phyloP scores from a whole-genome alignment of 1,140 invertebrate species.

The Hirudo medicinalis region DNA sequence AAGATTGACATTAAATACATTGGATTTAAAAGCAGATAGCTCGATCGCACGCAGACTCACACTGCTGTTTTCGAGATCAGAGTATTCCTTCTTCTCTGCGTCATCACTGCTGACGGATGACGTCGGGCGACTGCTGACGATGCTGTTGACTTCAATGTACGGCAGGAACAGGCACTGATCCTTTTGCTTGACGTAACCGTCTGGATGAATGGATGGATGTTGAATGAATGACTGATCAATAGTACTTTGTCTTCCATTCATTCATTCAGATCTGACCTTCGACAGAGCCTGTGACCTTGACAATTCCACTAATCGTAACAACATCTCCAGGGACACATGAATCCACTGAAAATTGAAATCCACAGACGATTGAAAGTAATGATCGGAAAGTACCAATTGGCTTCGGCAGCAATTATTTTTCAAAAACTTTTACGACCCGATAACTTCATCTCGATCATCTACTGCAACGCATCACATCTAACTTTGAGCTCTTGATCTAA shows the following conservation, averaged over 20 bases:
- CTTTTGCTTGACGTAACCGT: slow-evolving; percentile 39
- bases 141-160: slow-evolving; percentile 63
- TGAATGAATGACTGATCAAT: slow-evolving; percentile 3
- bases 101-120: not conserved
- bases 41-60: no score
- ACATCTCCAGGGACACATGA: slow-evolving; percentile 74
- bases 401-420: no score
- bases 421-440: no score
- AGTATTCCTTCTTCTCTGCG: no score
- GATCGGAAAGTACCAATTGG: not conserved
- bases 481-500: not conserved
- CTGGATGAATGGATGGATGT: slow-evolving; percentile 23
- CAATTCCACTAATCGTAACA: slow-evolving; percentile 69
- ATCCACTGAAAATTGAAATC: slow-evolving; percentile 54
- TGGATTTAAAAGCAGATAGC: no score
- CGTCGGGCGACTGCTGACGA: slow-evolving; percentile 24
- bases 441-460: no score
- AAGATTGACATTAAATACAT: no score
- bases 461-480: no score
- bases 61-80: no score
- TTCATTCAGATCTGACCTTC: slow-evolving; percentile 30
- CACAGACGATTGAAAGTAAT: not conserved
- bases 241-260: not conserved
- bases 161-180: slow-evolving; percentile 53
- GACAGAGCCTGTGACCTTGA: slow-evolving; percentile 51